Conservation (phyloP, 1,140 invertebrate species). For the Drosophila mayri region DNA sequence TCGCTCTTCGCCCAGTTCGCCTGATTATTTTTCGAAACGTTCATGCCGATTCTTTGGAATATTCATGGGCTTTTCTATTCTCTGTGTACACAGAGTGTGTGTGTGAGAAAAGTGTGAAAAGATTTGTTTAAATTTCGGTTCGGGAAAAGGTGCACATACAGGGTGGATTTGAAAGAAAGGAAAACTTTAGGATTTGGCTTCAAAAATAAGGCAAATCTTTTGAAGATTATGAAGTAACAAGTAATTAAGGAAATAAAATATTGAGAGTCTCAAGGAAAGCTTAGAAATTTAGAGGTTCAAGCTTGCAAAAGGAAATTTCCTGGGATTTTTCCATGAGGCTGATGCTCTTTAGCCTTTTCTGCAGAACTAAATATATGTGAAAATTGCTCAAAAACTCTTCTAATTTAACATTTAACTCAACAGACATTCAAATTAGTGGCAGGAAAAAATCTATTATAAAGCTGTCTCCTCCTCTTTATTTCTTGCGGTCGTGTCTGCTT, state of each 20-base stretch:
- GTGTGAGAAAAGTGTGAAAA: constrained; percentile 36
- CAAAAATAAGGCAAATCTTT: neutral
- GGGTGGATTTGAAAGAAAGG: neutral
- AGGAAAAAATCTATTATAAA: constrained; percentile 8
- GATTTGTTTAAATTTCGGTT: constrained; percentile 39
- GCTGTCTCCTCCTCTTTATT: constrained; percentile 15
- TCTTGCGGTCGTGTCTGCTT: constrained; percentile 29
- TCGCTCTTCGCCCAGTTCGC: constrained; percentile 45
- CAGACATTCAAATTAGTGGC: neutral
- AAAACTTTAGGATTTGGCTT: neutral
- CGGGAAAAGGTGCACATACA: constrained; percentile 31
- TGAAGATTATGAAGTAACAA: neutral
- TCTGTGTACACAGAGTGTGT: constrained; percentile 30
- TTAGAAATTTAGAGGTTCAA: neutral
- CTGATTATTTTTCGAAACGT: constrained; percentile 68
- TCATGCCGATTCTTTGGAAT: constrained; percentile 70
- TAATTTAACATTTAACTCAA: constrained; percentile 3
- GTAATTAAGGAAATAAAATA: neutral
- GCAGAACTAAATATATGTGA: neutral
- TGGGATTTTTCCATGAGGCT: constrained; percentile 14
- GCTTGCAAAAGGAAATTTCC: no score
- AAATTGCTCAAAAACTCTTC: neutral
- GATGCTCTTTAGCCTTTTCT: neutral
- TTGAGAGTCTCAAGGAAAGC: neutral
- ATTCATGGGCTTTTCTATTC: constrained; percentile 50